Evolutionary conservation across 1,140 invertebrate genomes (phyloP).

Genomic region (Trichoplusia ni): DNA sequence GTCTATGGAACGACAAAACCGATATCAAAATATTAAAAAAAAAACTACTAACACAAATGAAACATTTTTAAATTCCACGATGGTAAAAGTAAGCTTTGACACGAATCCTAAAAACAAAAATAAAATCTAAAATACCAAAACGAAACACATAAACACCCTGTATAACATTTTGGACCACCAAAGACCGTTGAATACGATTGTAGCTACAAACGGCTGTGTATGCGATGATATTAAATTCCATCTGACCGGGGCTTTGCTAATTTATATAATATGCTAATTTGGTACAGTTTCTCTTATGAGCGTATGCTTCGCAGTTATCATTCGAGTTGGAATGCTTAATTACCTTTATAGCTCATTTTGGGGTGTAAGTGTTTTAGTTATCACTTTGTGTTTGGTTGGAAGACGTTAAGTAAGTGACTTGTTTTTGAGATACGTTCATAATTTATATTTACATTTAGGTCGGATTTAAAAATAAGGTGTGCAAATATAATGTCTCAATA

Average conservation of each 20-base stretch:
- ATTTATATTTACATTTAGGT: too few relatives aligned
- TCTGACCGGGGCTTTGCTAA: slow-evolving; percentile 57
- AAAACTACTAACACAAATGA: too few relatives aligned
- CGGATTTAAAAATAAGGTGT: too few relatives aligned
- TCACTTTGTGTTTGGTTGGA: too few relatives aligned
- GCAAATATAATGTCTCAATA: too few relatives aligned
- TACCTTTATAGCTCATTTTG: neutral
- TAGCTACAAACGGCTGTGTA: slow-evolving; percentile 63
- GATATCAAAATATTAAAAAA: too few relatives aligned
- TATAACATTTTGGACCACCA: slow-evolving; percentile 49
- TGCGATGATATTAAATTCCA: slow-evolving; percentile 77
- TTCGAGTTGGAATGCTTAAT: neutral
- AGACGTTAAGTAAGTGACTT: neutral
- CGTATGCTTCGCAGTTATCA: neutral
- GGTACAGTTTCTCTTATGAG: slow-evolving; percentile 15
- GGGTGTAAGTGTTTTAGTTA: neutral
- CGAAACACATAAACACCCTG: too few relatives aligned
- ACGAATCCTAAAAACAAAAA: neutral
- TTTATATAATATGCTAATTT: slow-evolving; percentile 50
- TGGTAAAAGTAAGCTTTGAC: too few relatives aligned
- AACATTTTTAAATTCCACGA: too few relatives aligned
- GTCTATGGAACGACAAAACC: too few relatives aligned
- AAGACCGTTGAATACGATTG: slow-evolving; percentile 63
- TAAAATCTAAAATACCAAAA: neutral
- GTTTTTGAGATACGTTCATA: too few relatives aligned